phyloP scores from a whole-genome alignment of 1,140 invertebrate species.

The Hylaeus volcanicus region DNA sequence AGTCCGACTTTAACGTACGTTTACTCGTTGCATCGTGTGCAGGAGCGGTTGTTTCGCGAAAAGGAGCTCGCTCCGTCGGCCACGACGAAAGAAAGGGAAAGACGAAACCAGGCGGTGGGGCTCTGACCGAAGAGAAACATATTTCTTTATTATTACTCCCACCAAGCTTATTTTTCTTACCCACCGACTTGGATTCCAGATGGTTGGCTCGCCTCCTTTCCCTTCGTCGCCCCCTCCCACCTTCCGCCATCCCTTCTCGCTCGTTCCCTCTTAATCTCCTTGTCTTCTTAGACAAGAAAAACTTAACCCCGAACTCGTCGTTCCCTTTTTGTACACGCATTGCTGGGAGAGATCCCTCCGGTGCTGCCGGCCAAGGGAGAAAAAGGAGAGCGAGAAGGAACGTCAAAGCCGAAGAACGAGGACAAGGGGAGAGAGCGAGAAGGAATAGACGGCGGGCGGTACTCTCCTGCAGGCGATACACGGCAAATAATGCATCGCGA shows the following conservation, averaged over 20 bases:
- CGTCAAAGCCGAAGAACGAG: neutral
- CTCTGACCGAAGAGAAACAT: conserved; percentile 76
- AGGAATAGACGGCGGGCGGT: conserved; percentile 2
- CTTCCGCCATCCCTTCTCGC: neutral
- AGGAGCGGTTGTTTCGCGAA: conserved; percentile 35
- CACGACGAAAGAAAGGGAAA: conserved; percentile 19
- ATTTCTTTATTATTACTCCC: conserved; percentile 81
- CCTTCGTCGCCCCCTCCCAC: neutral
- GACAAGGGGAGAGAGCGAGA: conserved; percentile 7
- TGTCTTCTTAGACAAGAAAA: conserved; percentile 48
- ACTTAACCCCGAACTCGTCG: conserved; percentile 58
- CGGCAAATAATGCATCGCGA: conserved; percentile 12
- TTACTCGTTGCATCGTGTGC: neutral
- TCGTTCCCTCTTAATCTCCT: conserved; percentile 22
- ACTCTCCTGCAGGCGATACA: conserved; percentile 11
- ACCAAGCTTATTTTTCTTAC: conserved; percentile 80
- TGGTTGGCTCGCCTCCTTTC: conserved; percentile 63
- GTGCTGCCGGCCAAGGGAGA: conserved; percentile 28
- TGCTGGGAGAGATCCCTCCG: conserved; percentile 46
- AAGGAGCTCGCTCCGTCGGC: conserved; percentile 12
- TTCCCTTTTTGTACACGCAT: conserved; percentile 55
- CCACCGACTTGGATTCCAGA: conserved; percentile 77
- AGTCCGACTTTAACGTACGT: conserved; percentile 24
- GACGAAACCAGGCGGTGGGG: conserved; percentile 24
- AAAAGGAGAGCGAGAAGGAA: conserved; percentile 8